phyloP scores from a whole-genome alignment of 2,113 vertebrate genomes.

The Aepyceros melampus region DNA sequence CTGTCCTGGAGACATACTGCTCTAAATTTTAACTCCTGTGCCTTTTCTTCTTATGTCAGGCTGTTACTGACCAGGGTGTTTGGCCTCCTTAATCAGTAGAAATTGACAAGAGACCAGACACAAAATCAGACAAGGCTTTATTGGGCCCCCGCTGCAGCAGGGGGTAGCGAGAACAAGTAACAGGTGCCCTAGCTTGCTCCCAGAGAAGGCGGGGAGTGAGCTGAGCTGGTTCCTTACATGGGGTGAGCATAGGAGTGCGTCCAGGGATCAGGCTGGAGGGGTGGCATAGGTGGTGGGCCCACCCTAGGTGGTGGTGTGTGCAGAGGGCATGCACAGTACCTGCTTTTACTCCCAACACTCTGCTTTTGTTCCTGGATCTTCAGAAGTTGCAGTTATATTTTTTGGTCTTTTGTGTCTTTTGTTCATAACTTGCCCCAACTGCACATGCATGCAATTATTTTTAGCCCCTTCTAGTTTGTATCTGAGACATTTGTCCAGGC shows the following conservation, averaged over 20 bases:
- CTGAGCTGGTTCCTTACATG: not conserved
- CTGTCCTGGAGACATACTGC: not conserved
- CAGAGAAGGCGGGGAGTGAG: not conserved
- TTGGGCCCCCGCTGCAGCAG: not conserved
- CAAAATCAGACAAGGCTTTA: not conserved
- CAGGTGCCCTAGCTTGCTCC: not conserved
- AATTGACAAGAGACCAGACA: not conserved
- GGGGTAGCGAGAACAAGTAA: not conserved
- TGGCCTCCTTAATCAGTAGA: not conserved
- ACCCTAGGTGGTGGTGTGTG: not conserved
- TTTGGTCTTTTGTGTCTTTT: not conserved
- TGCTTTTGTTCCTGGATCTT: not conserved
- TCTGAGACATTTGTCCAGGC: not conserved
- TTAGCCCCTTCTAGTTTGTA: not conserved
- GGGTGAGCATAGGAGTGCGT: not conserved
- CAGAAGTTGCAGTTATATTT: not conserved
- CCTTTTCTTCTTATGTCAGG: not conserved
- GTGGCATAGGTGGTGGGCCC: not conserved
- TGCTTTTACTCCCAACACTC: not conserved
- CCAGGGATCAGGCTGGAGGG: not conserved
- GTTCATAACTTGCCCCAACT: not conserved
- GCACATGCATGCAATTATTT: not conserved
- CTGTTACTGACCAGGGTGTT: not conserved
- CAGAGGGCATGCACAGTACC: not conserved
- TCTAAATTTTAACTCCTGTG: not conserved